Conservation (phyloP, 2,113 vertebrate species). For the Aix galericulata region DNA sequence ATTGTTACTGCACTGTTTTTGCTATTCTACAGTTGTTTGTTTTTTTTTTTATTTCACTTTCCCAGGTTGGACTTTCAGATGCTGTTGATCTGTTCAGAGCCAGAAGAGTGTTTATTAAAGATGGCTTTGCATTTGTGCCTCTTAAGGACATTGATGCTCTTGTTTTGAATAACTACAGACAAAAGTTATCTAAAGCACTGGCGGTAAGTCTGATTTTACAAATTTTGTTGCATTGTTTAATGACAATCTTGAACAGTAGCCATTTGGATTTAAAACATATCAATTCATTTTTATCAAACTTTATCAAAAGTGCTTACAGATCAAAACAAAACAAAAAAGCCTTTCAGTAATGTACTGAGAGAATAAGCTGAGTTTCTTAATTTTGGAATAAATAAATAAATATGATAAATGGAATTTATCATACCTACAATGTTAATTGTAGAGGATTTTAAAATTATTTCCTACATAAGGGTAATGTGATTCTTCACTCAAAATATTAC, state of each 20-base stretch:
- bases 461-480: background rate
- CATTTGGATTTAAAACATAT: background rate
- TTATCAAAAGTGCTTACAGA: background rate
- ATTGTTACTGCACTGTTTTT: background rate
- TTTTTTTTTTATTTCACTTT: background rate
- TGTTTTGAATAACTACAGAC: conserved; percentile 91
- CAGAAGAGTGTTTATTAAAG: conserved; percentile 89
- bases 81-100: conserved; percentile 90
- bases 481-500: background rate
- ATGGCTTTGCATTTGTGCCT: conserved; percentile 89
- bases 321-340: background rate
- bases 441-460: background rate
- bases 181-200: conserved; percentile 91
- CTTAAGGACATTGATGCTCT: conserved; percentile 88
- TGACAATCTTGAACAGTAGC: background rate
- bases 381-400: background rate
- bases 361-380: background rate
- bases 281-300: background rate
- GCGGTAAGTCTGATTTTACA: conserved; percentile 84
- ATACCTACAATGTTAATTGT: background rate
- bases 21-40: background rate
- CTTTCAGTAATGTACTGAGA: background rate
- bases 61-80: conserved; percentile 91
- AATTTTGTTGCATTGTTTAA: background rate
- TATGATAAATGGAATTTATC: background rate